Percentiles rank a stretch among this genome's conserved stretches.
phyloP scores from a whole-genome alignment of 1,140 invertebrate genomes.

The Dendroctonus ponderosae region DNA sequence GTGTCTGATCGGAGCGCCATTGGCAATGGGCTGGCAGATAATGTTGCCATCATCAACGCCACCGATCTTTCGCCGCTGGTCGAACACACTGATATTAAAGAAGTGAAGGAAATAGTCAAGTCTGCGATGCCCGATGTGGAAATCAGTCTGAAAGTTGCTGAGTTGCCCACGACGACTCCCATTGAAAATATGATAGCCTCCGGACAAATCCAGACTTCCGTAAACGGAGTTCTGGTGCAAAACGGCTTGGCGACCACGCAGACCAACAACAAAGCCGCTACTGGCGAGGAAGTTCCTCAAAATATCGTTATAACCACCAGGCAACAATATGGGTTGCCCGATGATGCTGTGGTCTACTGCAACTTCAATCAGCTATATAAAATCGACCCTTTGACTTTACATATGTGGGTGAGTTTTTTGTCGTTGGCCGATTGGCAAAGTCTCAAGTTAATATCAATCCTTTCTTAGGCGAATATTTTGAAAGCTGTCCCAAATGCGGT shows the following conservation, averaged over 20 bases:
- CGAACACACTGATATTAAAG: constrained; percentile 88
- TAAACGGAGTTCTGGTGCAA: constrained; percentile 88
- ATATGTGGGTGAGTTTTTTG: constrained; percentile 76
- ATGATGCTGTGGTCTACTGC: constrained; percentile 97
- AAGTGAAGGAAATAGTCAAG: constrained; percentile 72
- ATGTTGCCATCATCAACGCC: constrained; percentile 92
- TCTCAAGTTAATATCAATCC: background rate
- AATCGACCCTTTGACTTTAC: constrained; percentile 91
- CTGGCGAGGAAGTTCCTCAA: constrained; percentile 94
- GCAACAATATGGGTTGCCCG: constrained; percentile 92
- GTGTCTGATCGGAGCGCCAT: constrained; percentile 65
- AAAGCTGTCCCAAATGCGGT: constrained; percentile 95
- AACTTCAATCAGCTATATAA: constrained; percentile 99
- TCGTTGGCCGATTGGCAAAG: no score
- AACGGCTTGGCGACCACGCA: constrained; percentile 94
- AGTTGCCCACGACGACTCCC: constrained; percentile 88
- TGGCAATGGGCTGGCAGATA: constrained; percentile 66
- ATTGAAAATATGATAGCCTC: constrained; percentile 91
- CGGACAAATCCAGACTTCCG: constrained; percentile 77
- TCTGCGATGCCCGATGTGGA: constrained; percentile 76
- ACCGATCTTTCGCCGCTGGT: constrained; percentile 90
- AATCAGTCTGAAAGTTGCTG: constrained; percentile 91
- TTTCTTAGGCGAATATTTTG: constrained; percentile 67
- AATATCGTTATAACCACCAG: constrained; percentile 92
- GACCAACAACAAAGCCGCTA: constrained; percentile 97